Percentiles rank a stretch among this genome's conserved stretches.
Evolutionary conservation across 2,888 invertebrate species (phyloP).

Genomic region (Ramazzottius varieornatus): DNA sequence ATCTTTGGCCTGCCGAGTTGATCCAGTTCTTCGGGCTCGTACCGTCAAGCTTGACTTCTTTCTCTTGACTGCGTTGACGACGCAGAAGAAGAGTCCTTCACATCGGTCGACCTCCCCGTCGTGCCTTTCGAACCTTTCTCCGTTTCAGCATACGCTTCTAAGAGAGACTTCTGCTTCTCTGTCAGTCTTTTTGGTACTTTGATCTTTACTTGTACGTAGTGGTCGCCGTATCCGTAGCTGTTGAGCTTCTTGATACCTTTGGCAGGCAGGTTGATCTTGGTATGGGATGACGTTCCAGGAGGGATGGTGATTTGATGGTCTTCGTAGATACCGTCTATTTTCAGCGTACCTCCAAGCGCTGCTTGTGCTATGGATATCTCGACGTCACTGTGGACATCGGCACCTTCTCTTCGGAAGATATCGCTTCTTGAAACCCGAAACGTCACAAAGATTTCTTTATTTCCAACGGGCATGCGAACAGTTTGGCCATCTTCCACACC

Average conservation of each 20-base stretch:
- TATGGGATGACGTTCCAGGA: conserved; percentile 77
- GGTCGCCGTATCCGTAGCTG: conserved; percentile 72
- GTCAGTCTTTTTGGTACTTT: conserved; percentile 40
- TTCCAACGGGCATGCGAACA: conserved; percentile 65
- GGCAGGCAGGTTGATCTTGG: conserved; percentile 47
- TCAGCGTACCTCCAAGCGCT: conserved; percentile 64
- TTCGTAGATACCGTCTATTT: conserved; percentile 78
- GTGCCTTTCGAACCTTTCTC: conserved; percentile 1
- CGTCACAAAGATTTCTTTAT: conserved; percentile 62
- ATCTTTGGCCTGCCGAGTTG: too few relatives aligned
- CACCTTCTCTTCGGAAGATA: conserved; percentile 69
- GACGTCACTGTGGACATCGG: conserved; percentile 85
- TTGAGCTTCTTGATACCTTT: conserved; percentile 81
- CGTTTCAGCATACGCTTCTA: neutral
- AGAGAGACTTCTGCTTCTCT: neutral
- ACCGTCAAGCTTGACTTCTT: too few relatives aligned
- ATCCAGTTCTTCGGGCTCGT: too few relatives aligned
- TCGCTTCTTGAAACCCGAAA: conserved; percentile 48
- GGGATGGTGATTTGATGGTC: conserved; percentile 70
- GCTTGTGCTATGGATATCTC: conserved; percentile 70
- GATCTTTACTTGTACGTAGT: conserved; percentile 77
- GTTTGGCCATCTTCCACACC: conserved; percentile 88
- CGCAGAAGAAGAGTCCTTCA: too few relatives aligned
- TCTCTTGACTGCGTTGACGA: too few relatives aligned
- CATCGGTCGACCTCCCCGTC: too few relatives aligned